These are phyloP conservation scores for Polyergus mexicanus DNA, from an alignment of 1,140 invertebrate genomes.

Conservation along the genomic window DNA sequence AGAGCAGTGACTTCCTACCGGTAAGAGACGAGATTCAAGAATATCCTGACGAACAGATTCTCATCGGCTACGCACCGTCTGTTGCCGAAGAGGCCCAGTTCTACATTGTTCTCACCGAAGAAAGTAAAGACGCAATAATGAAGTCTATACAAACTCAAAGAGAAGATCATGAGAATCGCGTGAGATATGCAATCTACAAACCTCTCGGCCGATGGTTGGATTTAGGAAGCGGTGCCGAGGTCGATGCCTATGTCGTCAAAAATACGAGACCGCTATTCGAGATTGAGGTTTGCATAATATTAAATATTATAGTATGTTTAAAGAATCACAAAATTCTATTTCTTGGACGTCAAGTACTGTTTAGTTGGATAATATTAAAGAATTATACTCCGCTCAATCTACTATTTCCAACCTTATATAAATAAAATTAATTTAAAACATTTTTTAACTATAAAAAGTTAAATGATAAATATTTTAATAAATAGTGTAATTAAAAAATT, in stretches of 20 bases:
- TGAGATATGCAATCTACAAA: conserved; percentile 89
- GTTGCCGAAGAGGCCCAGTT: conserved; percentile 89
- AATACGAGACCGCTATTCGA: conserved; percentile 88
- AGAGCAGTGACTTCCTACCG: conserved; percentile 88
- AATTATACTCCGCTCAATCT: neutral
- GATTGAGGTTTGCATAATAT: conserved; percentile 87
- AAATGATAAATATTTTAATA: neutral
- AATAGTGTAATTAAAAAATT: neutral
- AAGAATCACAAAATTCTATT: neutral
- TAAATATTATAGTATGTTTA: neutral
- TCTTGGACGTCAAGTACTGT: neutral
- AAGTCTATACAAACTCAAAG: conserved; percentile 87
- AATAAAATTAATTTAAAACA: conserved; percentile 12
- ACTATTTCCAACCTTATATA: neutral
- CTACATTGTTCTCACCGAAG: conserved; percentile 89
- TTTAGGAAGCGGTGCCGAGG: conserved; percentile 89
- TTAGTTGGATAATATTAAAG: neutral
- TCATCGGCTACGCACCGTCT: conserved; percentile 90
- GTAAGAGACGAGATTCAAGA: conserved; percentile 86
- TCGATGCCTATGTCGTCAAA: conserved; percentile 87
- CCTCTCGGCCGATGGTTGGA: conserved; percentile 87
- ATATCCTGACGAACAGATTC: conserved; percentile 87
- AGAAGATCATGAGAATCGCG: conserved; percentile 88
- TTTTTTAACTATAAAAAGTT: conserved; percentile 8
- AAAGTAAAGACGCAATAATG: conserved; percentile 84